phyloP scores from a whole-genome alignment of 2,888 invertebrate species.

The Mimumesa dahlbomi region DNA sequence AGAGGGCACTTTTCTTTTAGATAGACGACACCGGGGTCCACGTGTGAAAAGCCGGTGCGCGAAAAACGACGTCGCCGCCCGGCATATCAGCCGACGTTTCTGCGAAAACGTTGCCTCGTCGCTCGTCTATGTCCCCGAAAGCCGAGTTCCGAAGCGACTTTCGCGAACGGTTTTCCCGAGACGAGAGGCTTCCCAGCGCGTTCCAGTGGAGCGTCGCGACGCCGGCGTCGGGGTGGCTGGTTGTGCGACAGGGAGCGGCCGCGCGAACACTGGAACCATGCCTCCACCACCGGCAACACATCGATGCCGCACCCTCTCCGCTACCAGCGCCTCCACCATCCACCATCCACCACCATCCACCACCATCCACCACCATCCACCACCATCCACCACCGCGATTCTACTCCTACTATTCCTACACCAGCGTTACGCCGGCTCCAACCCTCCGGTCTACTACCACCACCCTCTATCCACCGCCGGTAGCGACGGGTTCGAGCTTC shows the following conservation, averaged over 20 bases:
- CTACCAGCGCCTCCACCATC: conserved; percentile 42
- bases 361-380: conserved; percentile 35
- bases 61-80: conserved; percentile 5
- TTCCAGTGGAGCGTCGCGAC: conserved; percentile 64
- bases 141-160: neutral
- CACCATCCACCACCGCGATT: conserved; percentile 3
- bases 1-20: conserved; percentile 36
- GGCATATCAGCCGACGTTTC: neutral
- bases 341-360: too few species aligned
- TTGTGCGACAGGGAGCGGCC: conserved; percentile 79
- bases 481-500: too few species aligned
- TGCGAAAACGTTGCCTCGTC: neutral
- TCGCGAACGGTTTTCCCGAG: conserved; percentile 41
- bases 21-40: conserved; percentile 25
- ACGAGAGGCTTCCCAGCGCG: conserved; percentile 62
- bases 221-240: conserved; percentile 62
- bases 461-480: conserved; percentile 33
- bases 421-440: conserved; percentile 41
- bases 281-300: conserved; percentile 65
- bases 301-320: conserved; percentile 60
- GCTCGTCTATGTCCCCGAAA: too few species aligned
- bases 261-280: conserved; percentile 78
- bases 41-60: conserved; percentile 31
- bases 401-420: conserved; percentile 21
- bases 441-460: conserved; percentile 12